phyloP scores from a whole-genome alignment of 2,113 vertebrate genomes.

The Dromiciops gliroides region DNA sequence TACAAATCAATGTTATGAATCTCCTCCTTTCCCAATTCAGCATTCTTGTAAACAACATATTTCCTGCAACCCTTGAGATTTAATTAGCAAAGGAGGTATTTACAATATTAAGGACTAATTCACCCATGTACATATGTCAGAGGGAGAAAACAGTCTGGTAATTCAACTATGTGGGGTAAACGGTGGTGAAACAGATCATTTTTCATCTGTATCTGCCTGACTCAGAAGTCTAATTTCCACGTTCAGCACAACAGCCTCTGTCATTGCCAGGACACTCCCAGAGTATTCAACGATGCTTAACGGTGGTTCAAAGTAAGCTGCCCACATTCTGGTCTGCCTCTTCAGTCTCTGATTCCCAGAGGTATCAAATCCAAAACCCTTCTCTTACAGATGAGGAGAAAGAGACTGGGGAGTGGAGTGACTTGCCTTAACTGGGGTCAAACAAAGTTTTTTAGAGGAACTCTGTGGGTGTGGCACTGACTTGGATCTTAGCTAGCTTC shows the following conservation, averaged over 20 bases:
- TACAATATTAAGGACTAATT: conserved; percentile 55
- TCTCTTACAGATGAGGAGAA: not conserved
- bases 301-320: not conserved
- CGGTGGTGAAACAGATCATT: conserved; percentile 29
- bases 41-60: conserved; percentile 55
- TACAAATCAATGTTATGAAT: conserved; percentile 31
- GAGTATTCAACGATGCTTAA: not conserved
- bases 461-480: not conserved
- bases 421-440: not conserved
- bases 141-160: conserved; percentile 3
- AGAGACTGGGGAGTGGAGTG: not conserved
- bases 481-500: not conserved
- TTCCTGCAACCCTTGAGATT: conserved; percentile 37
- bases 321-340: not conserved
- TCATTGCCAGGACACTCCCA: not conserved
- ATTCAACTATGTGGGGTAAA: not conserved
- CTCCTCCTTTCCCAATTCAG: not conserved
- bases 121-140: conserved; percentile 24
- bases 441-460: not conserved
- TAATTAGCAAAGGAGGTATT: conserved; percentile 59
- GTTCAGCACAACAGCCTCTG: not conserved
- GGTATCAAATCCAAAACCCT: not conserved
- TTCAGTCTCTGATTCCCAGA: not conserved
- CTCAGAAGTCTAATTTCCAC: conserved; percentile 52
- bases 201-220: conserved; percentile 20